phyloP scores from a whole-genome alignment of 1,140 invertebrate species.

The Aphidius gifuensis region DNA sequence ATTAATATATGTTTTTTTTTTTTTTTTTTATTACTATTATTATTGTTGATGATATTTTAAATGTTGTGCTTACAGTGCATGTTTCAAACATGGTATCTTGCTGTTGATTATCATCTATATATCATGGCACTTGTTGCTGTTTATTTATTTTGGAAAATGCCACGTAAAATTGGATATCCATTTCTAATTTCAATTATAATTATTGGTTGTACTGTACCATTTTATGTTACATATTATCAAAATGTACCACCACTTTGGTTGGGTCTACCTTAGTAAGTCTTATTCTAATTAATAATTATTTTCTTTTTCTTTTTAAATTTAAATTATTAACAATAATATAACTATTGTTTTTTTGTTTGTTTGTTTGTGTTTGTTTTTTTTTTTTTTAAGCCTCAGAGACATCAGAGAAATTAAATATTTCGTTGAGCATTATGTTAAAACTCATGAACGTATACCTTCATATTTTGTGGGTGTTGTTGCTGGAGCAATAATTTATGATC shows the following conservation, averaged over 20 bases:
- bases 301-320: neutral
- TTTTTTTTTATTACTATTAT: conserved; percentile 2
- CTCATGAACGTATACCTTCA: conserved; percentile 37
- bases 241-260: conserved; percentile 29
- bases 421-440: conserved; percentile 38
- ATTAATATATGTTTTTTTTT: neutral
- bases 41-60: conserved; percentile 4
- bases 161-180: conserved; percentile 32
- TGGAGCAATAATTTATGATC: conserved; percentile 42
- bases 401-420: conserved; percentile 35
- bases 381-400: conserved; percentile 31
- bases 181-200: conserved; percentile 28
- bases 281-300: conserved; percentile 1
- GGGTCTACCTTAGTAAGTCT: conserved; percentile 34
- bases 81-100: conserved; percentile 58
- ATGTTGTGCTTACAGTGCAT: conserved; percentile 53
- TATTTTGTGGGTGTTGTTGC: conserved; percentile 41
- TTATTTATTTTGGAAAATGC: conserved; percentile 50
- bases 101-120: conserved; percentile 58
- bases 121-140: conserved; percentile 52
- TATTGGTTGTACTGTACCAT: conserved; percentile 29
- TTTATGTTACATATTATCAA: conserved; percentile 30
- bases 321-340: conserved; percentile 15
- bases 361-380: conserved; percentile 16
- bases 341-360: conserved; percentile 1